These are phyloP conservation scores for Troilus luridus DNA, from an alignment of 2,888 invertebrate species.

Conservation along the genomic window DNA sequence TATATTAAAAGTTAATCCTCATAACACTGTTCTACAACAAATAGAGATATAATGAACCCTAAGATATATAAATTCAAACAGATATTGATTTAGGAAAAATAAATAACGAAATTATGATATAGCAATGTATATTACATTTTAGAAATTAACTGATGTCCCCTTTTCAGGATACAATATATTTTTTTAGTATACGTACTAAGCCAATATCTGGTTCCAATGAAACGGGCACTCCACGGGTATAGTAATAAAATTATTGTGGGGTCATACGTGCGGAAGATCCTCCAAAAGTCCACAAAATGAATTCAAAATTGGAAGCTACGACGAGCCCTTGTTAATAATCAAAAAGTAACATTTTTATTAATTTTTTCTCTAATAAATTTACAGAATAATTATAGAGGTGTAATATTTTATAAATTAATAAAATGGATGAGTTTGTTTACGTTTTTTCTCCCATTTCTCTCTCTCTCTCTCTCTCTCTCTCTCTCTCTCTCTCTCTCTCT, in stretches of 20 bases:
- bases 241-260: slow-evolving; percentile 13
- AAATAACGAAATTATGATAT: not conserved
- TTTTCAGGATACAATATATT: not conserved
- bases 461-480: too few species aligned
- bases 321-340: not conserved
- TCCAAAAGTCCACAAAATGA: not conserved
- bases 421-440: too few species aligned
- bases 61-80: not conserved
- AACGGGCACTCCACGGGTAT: not conserved
- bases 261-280: not conserved
- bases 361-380: not conserved
- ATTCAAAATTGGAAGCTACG: not conserved
- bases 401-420: too few species aligned
- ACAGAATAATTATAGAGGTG: not conserved
- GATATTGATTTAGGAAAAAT: not conserved
- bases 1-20: too few species aligned
- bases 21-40: too few species aligned
- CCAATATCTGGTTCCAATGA: not conserved
- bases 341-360: not conserved
- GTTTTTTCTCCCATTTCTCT: too few species aligned
- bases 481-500: too few species aligned
- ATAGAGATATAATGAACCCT: too few species aligned
- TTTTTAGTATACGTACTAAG: not conserved
- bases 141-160: not conserved
- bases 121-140: not conserved